Base-by-base conservation (phyloP, 1,140 invertebrate species). In the Bombus superbus region DNA sequence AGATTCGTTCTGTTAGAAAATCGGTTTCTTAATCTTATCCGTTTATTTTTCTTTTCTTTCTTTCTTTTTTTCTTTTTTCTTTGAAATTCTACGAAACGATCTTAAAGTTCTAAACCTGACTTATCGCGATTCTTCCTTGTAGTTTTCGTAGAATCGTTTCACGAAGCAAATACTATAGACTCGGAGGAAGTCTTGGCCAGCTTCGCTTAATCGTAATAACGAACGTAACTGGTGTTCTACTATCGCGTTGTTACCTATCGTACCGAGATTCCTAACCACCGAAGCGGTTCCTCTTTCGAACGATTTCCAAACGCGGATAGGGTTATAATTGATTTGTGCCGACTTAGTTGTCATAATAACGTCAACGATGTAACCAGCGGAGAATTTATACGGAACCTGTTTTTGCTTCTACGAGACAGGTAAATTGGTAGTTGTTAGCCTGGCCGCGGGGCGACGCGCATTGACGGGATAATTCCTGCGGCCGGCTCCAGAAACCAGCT, bases 381-480 rank as follows among this genome's bases (percentile, higher is more conserved):
- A 74, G 85, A 93, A 94, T 93, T 93, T 93, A 94, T 93, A 90
- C 76, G 76, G 85, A 93, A 93, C 93, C 92, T 91, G 92, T 93
- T 93, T 84, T 90, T 77, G 86, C 88, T 85, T 71, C 84, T 53
- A 57, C 73, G 90, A 89, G 92, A 93, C 93, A 92, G 88, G 91
- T 93, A 94, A 93, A 94, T 93, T 93, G 92, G 85, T 91, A 91
- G 90, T 92, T 93, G 93, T 93, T 93, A 94, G 87, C 88, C 79
- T 83, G 83, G 85, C 89, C 86, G 85, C 85, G 82, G 86, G 89
- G 83, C 86, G 68, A 88, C 86, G 77, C 79, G 73, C 90, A 92
- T 91, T 91, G 90, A 92, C 88, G 89, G 89, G 87, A 92, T 92
- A 92, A 93, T 92, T 92, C 80, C 77, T 81, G 64, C 57, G 76